Percentiles rank a stretch among this genome's conserved stretches.
phyloP scores from a whole-genome alignment of 2,113 vertebrate genomes.

The Speoplatyrhinus poulsoni region DNA sequence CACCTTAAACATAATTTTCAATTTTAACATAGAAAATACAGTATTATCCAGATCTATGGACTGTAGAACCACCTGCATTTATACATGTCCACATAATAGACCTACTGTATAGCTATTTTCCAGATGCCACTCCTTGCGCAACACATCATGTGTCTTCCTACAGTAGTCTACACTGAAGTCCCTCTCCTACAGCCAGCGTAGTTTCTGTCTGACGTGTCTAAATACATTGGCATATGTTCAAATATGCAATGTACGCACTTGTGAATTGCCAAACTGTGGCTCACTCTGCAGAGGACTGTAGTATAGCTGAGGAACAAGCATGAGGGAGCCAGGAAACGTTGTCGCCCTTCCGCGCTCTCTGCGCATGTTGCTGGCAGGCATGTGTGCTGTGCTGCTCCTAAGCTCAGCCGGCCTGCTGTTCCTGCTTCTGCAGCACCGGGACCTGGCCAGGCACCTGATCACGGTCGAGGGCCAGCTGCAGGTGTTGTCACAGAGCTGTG shows the following conservation, averaged over 20 bases:
- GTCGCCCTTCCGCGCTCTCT: constrained; percentile 40
- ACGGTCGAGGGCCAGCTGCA: constrained; percentile 68
- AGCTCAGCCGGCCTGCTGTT: constrained; percentile 75
- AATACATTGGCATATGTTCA: constrained; percentile 51
- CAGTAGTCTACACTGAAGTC: constrained; percentile 33
- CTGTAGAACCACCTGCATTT: constrained; percentile 25
- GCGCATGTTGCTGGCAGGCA: constrained; percentile 59
- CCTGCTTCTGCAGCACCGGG: constrained; percentile 75
- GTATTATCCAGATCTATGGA: too few species aligned
- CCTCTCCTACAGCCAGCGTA: constrained; percentile 45
- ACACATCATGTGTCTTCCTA: constrained; percentile 24
- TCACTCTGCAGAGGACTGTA: constrained; percentile 17
- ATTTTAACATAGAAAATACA: too few species aligned
- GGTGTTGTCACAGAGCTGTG: constrained; percentile 52
- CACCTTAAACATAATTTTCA: too few species aligned
- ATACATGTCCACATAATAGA: constrained; percentile 21
- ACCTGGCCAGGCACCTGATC: constrained; percentile 73
- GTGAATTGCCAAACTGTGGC: constrained; percentile 29
- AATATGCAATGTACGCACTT: constrained; percentile 38
- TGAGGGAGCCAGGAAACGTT: constrained; percentile 45
- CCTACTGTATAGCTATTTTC: constrained; percentile 33
- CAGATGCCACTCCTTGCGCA: constrained; percentile 55
- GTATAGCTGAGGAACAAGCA: constrained; percentile 19
- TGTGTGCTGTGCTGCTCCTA: constrained; percentile 73
- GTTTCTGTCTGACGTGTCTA: constrained; percentile 45